Conservation (phyloP, 2,113 vertebrate genomes). For the Prolemur simus region DNA sequence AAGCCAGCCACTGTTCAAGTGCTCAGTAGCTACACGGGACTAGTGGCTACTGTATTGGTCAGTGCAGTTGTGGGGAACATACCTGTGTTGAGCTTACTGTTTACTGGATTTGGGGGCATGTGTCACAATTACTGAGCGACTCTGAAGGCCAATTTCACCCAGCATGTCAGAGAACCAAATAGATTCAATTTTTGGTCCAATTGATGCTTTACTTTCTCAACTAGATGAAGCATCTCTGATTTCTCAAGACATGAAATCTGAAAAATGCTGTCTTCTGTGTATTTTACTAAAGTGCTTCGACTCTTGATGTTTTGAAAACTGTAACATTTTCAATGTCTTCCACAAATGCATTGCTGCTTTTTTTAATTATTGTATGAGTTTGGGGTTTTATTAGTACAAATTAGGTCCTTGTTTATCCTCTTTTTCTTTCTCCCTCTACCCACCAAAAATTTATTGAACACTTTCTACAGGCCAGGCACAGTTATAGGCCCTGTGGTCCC, state of each 20-base stretch:
- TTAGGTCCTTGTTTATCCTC: not conserved
- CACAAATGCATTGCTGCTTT: not conserved
- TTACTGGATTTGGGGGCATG: not conserved
- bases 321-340: not conserved
- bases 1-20: not conserved
- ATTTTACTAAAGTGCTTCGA: not conserved
- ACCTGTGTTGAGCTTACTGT: not conserved
- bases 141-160: not conserved
- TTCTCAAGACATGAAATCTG: not conserved
- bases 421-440: not conserved
- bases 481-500: not conserved
- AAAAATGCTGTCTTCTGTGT: not conserved
- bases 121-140: not conserved
- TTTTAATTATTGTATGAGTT: not conserved
- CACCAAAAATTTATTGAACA: not conserved
- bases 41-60: not conserved
- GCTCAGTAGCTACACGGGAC: no score
- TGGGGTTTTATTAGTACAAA: not conserved
- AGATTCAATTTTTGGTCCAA: not conserved
- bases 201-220: not conserved
- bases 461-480: not conserved
- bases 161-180: not conserved
- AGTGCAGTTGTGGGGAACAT: not conserved
- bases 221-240: not conserved
- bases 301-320: not conserved